phyloP scores from a whole-genome alignment of 2,797 vertebrate species.

The Vespertilio murinus region DNA sequence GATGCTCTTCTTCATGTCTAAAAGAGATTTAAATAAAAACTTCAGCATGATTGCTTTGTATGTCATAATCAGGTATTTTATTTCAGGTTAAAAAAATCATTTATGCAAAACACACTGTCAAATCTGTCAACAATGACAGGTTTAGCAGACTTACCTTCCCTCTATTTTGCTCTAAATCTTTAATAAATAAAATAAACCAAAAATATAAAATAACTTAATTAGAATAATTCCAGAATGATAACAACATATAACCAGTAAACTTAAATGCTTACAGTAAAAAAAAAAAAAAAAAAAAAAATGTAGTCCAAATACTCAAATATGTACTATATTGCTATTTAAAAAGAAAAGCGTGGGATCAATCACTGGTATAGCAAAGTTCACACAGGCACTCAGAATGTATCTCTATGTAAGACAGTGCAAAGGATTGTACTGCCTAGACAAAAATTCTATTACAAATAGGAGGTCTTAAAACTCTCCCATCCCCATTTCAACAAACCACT shows the following conservation, averaged over 20 bases:
- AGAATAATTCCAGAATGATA: background rate
- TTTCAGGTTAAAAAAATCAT: background rate
- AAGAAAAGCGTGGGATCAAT: background rate
- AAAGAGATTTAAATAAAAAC: conserved; percentile 59
- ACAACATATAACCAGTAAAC: background rate
- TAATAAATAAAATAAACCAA: conserved; percentile 22
- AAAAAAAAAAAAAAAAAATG: background rate
- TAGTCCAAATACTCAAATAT: background rate
- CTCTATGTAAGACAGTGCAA: background rate
- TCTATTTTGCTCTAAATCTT: conserved; percentile 8
- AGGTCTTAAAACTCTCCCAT: background rate
- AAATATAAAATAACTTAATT: background rate
- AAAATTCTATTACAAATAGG: background rate
- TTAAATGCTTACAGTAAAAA: background rate
- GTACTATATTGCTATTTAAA: background rate
- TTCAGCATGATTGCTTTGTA: background rate
- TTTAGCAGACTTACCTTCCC: background rate
- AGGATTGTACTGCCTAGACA: background rate
- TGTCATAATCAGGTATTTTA: background rate
- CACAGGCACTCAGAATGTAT: background rate
- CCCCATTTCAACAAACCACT: background rate
- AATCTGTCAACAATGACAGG: background rate
- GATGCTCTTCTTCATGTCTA: conserved; percentile 95
- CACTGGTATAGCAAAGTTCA: background rate
- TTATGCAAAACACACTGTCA: background rate